A percentile compares a stretch with the other conserved stretches of the same genome.
phyloP scores from a whole-genome alignment of 2,113 vertebrate genomes.

The Epinephelus lanceolatus region DNA sequence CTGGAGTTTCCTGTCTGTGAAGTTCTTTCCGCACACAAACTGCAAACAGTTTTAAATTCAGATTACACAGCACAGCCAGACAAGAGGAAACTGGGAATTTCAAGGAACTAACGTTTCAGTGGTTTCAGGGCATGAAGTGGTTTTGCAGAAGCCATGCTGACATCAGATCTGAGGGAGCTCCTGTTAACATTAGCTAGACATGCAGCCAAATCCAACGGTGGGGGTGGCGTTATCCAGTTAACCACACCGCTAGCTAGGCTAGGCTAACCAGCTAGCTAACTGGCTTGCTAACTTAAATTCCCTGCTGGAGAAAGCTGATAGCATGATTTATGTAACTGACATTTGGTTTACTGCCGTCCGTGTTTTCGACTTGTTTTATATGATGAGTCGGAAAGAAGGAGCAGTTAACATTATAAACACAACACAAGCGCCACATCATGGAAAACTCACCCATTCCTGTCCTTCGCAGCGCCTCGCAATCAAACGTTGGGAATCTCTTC shows the following conservation, averaged over 20 bases:
- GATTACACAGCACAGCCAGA: too few relatives aligned
- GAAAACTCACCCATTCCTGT: constrained; percentile 86
- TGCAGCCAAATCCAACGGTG: constrained; percentile 48
- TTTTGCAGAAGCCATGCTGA: constrained; percentile 14
- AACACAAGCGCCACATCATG: constrained; percentile 68
- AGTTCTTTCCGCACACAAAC: not conserved
- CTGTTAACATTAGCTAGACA: constrained; percentile 29
- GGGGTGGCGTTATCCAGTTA: constrained; percentile 60
- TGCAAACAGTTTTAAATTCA: constrained; percentile 4
- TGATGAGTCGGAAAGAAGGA: not conserved
- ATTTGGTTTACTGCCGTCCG: not conserved
- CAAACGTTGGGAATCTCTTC: constrained; percentile 67
- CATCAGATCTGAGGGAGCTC: not conserved
- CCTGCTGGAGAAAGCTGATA: not conserved
- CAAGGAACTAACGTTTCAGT: not conserved
- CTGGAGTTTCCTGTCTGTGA: constrained; percentile 1
- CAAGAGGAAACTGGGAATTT: not conserved
- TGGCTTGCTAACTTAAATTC: constrained; percentile 55
- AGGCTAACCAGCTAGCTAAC: constrained; percentile 68
- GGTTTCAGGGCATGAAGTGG: not conserved
- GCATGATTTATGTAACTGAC: not conserved
- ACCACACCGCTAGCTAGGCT: constrained; percentile 57
- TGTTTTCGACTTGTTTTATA: not conserved
- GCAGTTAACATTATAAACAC: not conserved
- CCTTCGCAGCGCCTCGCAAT: constrained; percentile 65